Evolutionary conservation across 2,113 vertebrate species (phyloP), one percentile per base, ranked within the genome.

Genomic region (Tychaedon coryphoeus): DNA sequence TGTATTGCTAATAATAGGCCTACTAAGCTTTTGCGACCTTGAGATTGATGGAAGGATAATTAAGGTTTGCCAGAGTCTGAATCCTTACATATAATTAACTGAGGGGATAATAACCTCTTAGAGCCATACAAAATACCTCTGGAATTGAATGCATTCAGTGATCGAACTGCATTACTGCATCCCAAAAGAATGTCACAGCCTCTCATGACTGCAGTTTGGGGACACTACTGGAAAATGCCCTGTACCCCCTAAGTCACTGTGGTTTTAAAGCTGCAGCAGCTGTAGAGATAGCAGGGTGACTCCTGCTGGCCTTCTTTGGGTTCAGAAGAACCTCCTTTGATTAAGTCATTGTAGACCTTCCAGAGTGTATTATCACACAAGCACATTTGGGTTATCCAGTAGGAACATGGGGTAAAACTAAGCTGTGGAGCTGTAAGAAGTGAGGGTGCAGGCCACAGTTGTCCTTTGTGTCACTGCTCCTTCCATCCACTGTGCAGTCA

Each of bases 11-110:
- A 90, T 88, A 95, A 76, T 83, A 92, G 58, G 36, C 26, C 51
- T 67, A 40, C 40, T 60, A 88, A 70, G 60, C 56, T 88, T 90
- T 71, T 7, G 3, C 93, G 85, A 92, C 26, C 60, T 67, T 64
- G 71, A 93, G 71, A 94, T 48, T 86, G 50, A 86, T 77, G 60
- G 71, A 60, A 86, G 67, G 64, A 77, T 86, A 92, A 96, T 95
- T 94, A 95, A 94, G 12, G 0, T 79, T 94, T 83, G 36, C 64
- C 72, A 67, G 48, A 84, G 34, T 50, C 66, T 86, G 85, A 94
- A 74, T 88, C 67, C 51, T 83, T 83, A 86, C 60, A 90, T 84
- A 88, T 92, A 95, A 94, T 95, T 95, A 96, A 94, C 67, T 74
- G 94, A 95, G 71, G 78, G 88, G 85, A 79, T 80, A 90, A 93